Evolutionary conservation across 2,888 invertebrate genomes (phyloP).

Genomic region (Cephus runcator): DNA sequence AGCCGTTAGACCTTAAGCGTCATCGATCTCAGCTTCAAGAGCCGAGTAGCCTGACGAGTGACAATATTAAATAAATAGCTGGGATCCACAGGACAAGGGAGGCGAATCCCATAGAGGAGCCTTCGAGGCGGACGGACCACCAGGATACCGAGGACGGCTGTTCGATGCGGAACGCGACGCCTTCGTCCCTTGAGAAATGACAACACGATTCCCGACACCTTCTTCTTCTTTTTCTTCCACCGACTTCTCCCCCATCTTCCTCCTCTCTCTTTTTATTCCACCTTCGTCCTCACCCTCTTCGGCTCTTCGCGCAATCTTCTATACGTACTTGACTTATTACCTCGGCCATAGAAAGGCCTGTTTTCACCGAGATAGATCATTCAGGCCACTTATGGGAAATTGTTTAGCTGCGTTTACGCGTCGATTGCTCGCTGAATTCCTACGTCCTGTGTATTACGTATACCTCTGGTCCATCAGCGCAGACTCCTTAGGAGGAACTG

Average conservation of each 20-base stretch:
- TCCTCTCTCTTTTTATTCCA: constrained; percentile 4
- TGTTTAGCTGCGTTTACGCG: constrained; percentile 52
- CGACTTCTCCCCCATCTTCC: constrained; percentile 9
- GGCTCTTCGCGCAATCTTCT: constrained; percentile 3
- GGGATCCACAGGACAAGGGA: constrained; percentile 32
- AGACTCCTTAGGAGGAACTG: too few species aligned
- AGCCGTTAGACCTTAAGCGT: neutral
- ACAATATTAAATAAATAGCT: constrained; percentile 56
- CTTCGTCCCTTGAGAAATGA: constrained; percentile 50
- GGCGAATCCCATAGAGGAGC: neutral
- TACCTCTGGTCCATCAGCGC: neutral
- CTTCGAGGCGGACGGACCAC: neutral
- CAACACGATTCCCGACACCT: constrained; percentile 53
- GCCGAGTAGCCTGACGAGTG: constrained; percentile 32
- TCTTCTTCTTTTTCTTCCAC: constrained; percentile 4
- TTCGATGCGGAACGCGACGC: constrained; percentile 30
- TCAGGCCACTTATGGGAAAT: constrained; percentile 46
- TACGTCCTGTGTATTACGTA: constrained; percentile 31
- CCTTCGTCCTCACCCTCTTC: constrained; percentile 11
- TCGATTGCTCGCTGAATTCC: constrained; percentile 44
- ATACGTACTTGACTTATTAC: constrained; percentile 39
- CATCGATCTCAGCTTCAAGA: constrained; percentile 31
- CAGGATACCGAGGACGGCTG: neutral
- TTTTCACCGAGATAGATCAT: constrained; percentile 31
- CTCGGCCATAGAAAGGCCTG: constrained; percentile 28